phyloP scores from a whole-genome alignment of 2,888 invertebrate species.

The Synergus itoensis region DNA sequence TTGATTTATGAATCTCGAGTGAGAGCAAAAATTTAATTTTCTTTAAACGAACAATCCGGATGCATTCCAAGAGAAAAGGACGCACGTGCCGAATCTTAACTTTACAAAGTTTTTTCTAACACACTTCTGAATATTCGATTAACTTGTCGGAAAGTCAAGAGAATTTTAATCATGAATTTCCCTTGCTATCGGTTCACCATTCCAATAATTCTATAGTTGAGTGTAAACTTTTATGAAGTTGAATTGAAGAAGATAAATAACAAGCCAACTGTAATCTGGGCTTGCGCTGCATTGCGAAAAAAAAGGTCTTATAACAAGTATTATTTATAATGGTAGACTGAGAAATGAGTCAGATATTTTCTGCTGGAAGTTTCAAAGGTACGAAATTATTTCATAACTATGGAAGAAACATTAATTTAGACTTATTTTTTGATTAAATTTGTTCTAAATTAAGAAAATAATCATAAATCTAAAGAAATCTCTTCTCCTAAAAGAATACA shows the following conservation, averaged over 20 bases:
- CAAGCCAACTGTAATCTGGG: conserved; percentile 15
- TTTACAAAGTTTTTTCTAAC: conserved; percentile 27
- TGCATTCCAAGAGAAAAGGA: conserved; percentile 1
- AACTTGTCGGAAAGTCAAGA: conserved; percentile 28
- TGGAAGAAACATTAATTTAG: no score
- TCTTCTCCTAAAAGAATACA: not conserved
- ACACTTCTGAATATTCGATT: conserved; percentile 36
- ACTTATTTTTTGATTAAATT: no score
- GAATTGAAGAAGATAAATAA: conserved; percentile 34
- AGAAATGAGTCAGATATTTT: not conserved
- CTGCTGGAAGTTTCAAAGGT: not conserved
- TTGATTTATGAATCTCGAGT: not conserved
- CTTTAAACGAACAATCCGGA: not conserved
- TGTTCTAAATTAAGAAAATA: not conserved
- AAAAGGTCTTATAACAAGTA: not conserved
- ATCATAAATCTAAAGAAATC: not conserved
- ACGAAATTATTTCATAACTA: not conserved
- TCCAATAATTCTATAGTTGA: conserved; percentile 33
- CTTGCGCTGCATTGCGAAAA: not conserved
- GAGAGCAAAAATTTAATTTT: not conserved
- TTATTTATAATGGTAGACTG: not conserved
- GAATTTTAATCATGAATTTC: conserved; percentile 37
- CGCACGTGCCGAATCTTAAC: conserved; percentile 29
- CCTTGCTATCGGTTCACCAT: conserved; percentile 5
- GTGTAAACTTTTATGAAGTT: conserved; percentile 29